phyloP scores from a whole-genome alignment of 2,888 invertebrate species.

The Gnatocerus cornutus region DNA sequence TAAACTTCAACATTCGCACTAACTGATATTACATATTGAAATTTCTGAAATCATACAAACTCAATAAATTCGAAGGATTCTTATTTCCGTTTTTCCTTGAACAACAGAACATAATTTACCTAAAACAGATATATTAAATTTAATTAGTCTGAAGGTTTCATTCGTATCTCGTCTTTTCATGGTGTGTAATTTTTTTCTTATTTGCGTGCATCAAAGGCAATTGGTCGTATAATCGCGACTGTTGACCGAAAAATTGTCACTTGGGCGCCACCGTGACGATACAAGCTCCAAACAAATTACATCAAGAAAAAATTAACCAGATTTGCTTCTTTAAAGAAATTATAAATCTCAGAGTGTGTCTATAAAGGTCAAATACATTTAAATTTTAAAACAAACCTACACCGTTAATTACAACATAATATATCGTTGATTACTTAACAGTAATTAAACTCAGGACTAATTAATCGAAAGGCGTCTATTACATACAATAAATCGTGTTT shows the following conservation, averaged over 20 bases:
- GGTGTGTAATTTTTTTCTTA: too few species aligned
- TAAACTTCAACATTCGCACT: too few species aligned
- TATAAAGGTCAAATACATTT: background rate
- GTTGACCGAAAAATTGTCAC: conserved; percentile 30
- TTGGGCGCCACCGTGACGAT: conserved; percentile 17
- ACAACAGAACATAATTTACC: too few species aligned
- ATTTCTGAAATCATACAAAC: too few species aligned
- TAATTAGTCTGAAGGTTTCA: too few species aligned
- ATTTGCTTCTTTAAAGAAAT: background rate
- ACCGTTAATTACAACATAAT: background rate
- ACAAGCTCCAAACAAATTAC: conserved; percentile 27
- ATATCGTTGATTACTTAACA: background rate
- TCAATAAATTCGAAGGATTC: too few species aligned
- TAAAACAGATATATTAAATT: too few species aligned
- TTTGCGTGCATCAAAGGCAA: conserved; percentile 11
- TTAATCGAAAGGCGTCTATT: background rate
- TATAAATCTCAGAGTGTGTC: background rate
- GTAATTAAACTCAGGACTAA: background rate
- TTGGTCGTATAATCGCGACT: conserved; percentile 15
- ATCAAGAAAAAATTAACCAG: background rate
- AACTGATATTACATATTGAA: too few species aligned
- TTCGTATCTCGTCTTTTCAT: too few species aligned
- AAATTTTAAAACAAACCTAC: background rate
- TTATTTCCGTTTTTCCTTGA: too few species aligned
- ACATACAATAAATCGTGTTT: background rate